Conservation (phyloP, 1,140 invertebrate species). For the Telenomus remus region DNA sequence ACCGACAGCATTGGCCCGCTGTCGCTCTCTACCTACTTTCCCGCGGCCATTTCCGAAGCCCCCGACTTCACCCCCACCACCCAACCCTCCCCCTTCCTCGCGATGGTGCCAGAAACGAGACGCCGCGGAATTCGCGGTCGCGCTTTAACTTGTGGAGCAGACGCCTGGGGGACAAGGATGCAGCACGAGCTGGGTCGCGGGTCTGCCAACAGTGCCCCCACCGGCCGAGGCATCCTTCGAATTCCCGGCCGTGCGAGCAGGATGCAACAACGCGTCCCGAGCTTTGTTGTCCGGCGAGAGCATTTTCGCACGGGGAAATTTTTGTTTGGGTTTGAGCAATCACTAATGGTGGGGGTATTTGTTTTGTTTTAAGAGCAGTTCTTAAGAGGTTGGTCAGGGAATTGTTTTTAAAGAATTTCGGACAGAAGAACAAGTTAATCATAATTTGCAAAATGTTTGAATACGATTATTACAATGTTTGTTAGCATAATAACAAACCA, state of each 20-base stretch:
- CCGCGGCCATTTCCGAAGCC: constrained; percentile 73
- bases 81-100: constrained; percentile 1
- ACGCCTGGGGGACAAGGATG: not conserved
- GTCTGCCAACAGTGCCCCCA: constrained; percentile 15
- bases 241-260: constrained; percentile 32
- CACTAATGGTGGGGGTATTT: no score
- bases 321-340: no score
- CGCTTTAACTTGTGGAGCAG: not conserved
- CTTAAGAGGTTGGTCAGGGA: no score
- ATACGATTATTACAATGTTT: no score
- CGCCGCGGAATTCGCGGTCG: not conserved
- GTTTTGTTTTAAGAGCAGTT: no score
- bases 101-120: constrained; percentile 11
- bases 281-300: constrained; percentile 13
- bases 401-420: no score
- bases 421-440: no score
- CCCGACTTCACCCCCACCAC: constrained; percentile 29
- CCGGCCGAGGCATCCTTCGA: constrained; percentile 25
- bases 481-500: no score
- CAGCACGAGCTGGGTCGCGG: not conserved
- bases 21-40: constrained; percentile 73
- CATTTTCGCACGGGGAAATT: not conserved
- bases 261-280: constrained; percentile 11
- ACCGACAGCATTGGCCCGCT: constrained; percentile 43
- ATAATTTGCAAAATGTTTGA: no score